Evolutionary conservation across 2,113 vertebrate genomes (phyloP).

Genomic region (Sylvietta virens): DNA sequence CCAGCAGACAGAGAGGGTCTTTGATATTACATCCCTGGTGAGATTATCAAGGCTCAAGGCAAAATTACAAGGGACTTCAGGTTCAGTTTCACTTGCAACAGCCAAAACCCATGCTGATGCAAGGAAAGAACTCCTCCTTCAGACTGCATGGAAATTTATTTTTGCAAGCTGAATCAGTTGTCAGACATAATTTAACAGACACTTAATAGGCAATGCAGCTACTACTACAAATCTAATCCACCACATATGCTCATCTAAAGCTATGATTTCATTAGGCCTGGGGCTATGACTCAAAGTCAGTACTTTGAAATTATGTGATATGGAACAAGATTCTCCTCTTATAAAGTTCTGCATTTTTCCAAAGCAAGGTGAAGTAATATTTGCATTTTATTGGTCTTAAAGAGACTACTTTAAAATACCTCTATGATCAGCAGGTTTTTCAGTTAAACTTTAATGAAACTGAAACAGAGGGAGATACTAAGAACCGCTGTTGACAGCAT

Average conservation of each 20-base stretch:
- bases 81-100: not conserved
- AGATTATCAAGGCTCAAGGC: not conserved
- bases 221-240: not conserved
- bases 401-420: not conserved
- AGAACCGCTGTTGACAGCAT: not conserved
- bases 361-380: not conserved
- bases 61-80: not conserved
- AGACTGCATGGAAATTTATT: not conserved
- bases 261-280: not conserved
- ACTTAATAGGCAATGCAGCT: not conserved
- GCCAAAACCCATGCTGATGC: not conserved
- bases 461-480: not conserved
- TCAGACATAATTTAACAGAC: not conserved
- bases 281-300: not conserved
- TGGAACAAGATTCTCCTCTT: not conserved
- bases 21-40: not conserved
- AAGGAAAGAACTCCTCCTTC: not conserved
- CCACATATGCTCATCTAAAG: not conserved
- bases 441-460: not conserved
- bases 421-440: not conserved
- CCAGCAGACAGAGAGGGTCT: not conserved
- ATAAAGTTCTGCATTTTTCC: not conserved
- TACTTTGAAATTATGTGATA: not conserved
- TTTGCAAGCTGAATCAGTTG: not conserved
- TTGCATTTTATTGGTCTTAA: not conserved